Base-by-base conservation (phyloP, 1,140 invertebrate genomes). In the Drosophila subpulchrella region DNA sequence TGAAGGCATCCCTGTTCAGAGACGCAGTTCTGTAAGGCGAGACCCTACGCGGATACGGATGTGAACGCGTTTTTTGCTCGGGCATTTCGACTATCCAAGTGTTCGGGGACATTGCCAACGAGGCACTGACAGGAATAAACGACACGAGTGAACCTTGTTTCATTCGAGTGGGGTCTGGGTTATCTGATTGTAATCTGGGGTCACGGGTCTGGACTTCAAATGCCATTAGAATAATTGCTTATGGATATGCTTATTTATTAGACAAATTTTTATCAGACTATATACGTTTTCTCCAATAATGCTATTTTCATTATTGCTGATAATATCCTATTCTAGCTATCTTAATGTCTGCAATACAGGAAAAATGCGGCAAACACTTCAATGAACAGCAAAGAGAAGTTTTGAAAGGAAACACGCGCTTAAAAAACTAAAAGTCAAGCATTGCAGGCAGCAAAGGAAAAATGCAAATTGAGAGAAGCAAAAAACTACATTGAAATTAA, bases 41-140 rank as follows among this genome's bases (percentile, higher is more conserved):
- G n/a, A 75, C 36, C 12, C 68, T 51, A 3, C 57, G 67, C 13
- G 76, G 78, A 17, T 60, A 34, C 47, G 61, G 30, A 42, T 42
- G 41, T 20, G 42, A 44, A 10, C 66, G 75, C 48, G 71, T 44
- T 46, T 84, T 86, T 0, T 86, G 62, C 44, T 60, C 53, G 17
- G 72, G 50, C 84, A 88, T 88, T 71, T 88, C 76, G 50, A 80
- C 65, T 41, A 84, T 57, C 83, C 83, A 83, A 80, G 71, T 84
- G 76, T 88, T 86, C 47, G 83, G 83, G 63, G 79, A 76, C 83
- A 88, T 86, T 47, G 79, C 67, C 83, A 50, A 71, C 34, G 11
- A 62, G 38, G 36, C 59, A 86, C 83, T 86, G 76, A 54, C 68
- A 44, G 62, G 27, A n/a, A 50, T 4, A 4, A 7, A 46, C 24